Base-by-base conservation (phyloP, 2,113 vertebrate genomes). In the Onychorhynchus coronatus region DNA sequence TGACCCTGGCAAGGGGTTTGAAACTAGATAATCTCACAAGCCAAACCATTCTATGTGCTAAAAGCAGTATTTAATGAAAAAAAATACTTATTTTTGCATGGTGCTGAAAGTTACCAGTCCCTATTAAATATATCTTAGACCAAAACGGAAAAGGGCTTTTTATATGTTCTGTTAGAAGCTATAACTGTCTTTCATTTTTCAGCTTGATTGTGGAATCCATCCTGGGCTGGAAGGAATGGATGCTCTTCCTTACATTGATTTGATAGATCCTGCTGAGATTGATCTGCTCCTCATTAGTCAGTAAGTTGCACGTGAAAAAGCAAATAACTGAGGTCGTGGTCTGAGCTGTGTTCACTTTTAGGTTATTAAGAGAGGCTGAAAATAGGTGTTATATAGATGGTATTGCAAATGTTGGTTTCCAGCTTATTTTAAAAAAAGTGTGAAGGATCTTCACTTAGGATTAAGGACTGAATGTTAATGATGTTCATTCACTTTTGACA, bases 151-250 rank as follows among this genome's bases (percentile, higher is more conserved):
- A 23, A 56, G 27, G 50, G 3, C 1, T 49, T 91, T 66, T 89
- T 49, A 28, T 33, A 12, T 0, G 1, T 50, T 41, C 6, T 72
- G 4, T 37, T 78, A 56, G 52, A 70, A 67, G 17, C 24, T 63
- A 71, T 93, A 75, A 83, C 12, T 79, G 73, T 9, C 19, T 67
- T 84, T 58, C 6, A 11, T 73, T 83, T 96, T 95, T 39, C 95
- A 99, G 99, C 97, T 99, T 96, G 99, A 99, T 71, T 99, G 99
- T 97, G 99, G 99, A 65, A 99, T 99, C 95, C 99, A 99, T 89
- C 99, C 99, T 77, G 99, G 99, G 23, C 94, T 99, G 52, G 99
- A 99, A 96, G 99, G 99, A 96, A 99, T 99, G 99, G 99, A 99
- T 41, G 99, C 99, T 6, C 99, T 99, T 85, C 99, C 99, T 14